phyloP scores from a whole-genome alignment of 2,888 invertebrate species.

The Phymatocera aterrima region DNA sequence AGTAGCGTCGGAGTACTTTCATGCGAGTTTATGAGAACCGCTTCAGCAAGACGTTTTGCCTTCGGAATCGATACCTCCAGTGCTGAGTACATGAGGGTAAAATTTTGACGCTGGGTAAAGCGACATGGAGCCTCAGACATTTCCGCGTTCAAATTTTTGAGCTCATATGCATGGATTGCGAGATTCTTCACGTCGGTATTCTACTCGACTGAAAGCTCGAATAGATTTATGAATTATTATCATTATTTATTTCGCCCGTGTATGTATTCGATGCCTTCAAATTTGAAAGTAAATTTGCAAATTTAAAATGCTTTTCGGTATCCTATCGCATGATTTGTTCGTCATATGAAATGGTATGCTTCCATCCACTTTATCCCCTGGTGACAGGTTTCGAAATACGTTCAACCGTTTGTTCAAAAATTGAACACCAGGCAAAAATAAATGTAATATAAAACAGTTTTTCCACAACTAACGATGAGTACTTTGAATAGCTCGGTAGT shows the following conservation, averaged over 20 bases:
- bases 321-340: not conserved
- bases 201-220: too few relatives aligned
- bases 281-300: not conserved
- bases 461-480: too few relatives aligned
- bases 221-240: not conserved
- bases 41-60: conserved; percentile 8
- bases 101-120: not conserved
- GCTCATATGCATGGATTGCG: not conserved
- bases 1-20: not conserved
- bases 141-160: not conserved
- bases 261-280: not conserved
- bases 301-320: not conserved
- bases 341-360: not conserved
- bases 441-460: too few relatives aligned
- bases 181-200: not conserved
- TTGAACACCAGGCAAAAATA: too few relatives aligned
- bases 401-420: not conserved
- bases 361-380: not conserved
- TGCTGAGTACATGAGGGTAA: not conserved
- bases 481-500: too few relatives aligned
- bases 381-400: not conserved
- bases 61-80: conserved; percentile 1
- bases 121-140: not conserved
- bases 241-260: not conserved
- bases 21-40: not conserved